Evolutionary conservation across 2,113 vertebrate genomes (phyloP).

Genomic region (Odocoileus virginianus): DNA sequence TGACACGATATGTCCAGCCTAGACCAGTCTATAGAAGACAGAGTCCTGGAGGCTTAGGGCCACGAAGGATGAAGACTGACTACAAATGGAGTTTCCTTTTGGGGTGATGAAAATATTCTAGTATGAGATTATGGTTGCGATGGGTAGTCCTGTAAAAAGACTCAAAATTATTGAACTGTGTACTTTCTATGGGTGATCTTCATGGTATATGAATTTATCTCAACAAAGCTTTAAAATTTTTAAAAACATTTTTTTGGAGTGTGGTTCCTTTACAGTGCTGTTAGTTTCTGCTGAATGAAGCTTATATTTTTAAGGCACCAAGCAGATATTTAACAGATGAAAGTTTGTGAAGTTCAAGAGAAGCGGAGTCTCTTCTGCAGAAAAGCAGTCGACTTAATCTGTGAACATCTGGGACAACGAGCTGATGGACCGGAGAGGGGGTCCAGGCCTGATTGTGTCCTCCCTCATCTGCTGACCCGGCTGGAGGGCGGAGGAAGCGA

Average conservation of each 20-base stretch:
- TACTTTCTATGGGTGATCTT: background rate
- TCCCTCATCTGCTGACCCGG: background rate
- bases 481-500: rapidly evolving
- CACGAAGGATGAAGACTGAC: rapidly evolving
- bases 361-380: background rate
- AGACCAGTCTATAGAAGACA: background rate
- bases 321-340: background rate
- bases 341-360: background rate
- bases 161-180: background rate
- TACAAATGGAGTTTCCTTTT: rapidly evolving
- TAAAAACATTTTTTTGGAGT: background rate
- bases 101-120: background rate
- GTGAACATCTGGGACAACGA: rapidly evolving
- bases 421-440: rapidly evolving
- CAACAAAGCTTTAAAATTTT: background rate
- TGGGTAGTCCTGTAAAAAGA: background rate
- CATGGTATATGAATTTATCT: background rate
- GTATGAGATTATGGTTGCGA: background rate
- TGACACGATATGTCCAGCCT: rapidly evolving
- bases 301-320: background rate
- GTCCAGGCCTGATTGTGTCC: rapidly evolving
- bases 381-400: background rate
- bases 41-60: background rate
- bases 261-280: background rate
- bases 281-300: background rate